Conservation (phyloP, 2,888 invertebrate genomes). For the Scaptomyza polygonia region DNA sequence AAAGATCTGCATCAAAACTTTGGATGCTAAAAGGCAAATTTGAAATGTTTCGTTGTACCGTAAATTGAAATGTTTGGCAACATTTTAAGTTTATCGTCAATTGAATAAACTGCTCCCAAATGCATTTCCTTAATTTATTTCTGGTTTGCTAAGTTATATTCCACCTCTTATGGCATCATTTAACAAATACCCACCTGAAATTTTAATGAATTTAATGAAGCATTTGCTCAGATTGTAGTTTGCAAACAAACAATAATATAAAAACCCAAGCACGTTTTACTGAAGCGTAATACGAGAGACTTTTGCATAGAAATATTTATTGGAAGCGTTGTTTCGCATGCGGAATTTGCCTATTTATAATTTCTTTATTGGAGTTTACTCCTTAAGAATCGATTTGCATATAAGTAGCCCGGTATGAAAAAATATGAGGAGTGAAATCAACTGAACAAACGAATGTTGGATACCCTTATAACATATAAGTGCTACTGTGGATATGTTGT, state of each 20-base stretch:
- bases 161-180: conserved; percentile 10
- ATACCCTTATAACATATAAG: too few species aligned
- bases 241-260: conserved; percentile 18
- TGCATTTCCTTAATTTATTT: not conserved
- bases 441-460: too few species aligned
- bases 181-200: conserved; percentile 13
- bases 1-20: too few species aligned
- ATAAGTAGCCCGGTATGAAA: too few species aligned
- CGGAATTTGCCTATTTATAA: conserved; percentile 52
- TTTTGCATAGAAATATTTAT: conserved; percentile 34
- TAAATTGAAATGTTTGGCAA: too few species aligned
- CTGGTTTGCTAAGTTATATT: conserved; percentile 17
- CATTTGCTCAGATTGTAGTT: conserved; percentile 17
- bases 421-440: too few species aligned
- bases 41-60: too few species aligned
- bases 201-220: conserved; percentile 8
- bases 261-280: conserved; percentile 49
- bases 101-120: not conserved
- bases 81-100: too few species aligned
- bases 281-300: not conserved
- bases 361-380: too few species aligned
- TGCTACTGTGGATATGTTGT: too few species aligned
- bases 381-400: too few species aligned
- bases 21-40: too few species aligned
- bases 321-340: conserved; percentile 57